Evolutionary conservation across 1,140 invertebrate species (phyloP).

Genomic region (Drosophila sp.): DNA sequence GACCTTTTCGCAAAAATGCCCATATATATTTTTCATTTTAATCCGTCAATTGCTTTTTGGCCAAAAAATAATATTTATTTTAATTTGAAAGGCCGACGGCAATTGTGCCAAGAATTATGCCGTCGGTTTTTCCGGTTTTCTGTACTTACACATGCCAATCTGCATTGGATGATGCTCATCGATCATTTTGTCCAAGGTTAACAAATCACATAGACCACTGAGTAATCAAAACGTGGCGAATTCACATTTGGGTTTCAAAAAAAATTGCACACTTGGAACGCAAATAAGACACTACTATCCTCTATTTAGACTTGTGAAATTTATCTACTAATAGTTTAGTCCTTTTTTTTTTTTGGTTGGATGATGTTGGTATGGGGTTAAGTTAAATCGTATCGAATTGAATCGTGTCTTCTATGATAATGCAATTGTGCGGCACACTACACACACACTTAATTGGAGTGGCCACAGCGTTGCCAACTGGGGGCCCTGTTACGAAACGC

Average conservation of each 20-base stretch:
- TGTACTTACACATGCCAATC: slow-evolving; percentile 78
- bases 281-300: background rate
- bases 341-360: background rate
- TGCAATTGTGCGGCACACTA: slow-evolving; percentile 14
- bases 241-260: background rate
- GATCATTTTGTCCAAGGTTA: slow-evolving; percentile 53
- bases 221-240: background rate
- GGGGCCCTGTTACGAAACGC: slow-evolving; percentile 72
- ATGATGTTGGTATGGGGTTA: no score
- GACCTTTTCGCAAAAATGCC: no score
- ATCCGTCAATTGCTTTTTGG: no score
- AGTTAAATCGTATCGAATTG: background rate
- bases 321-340: background rate
- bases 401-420: background rate
- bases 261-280: background rate
- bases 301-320: background rate
- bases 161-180: slow-evolving; percentile 80
- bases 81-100: no score
- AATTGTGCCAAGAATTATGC: no score
- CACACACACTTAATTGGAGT: slow-evolving; percentile 41
- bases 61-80: no score
- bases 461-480: slow-evolving; percentile 26
- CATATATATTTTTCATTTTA: no score
- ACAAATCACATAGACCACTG: slow-evolving; percentile 20
- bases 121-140: background rate